Evolutionary conservation across 2,113 vertebrate genomes (phyloP).

Genomic region (Seriola quinqueradiata): DNA sequence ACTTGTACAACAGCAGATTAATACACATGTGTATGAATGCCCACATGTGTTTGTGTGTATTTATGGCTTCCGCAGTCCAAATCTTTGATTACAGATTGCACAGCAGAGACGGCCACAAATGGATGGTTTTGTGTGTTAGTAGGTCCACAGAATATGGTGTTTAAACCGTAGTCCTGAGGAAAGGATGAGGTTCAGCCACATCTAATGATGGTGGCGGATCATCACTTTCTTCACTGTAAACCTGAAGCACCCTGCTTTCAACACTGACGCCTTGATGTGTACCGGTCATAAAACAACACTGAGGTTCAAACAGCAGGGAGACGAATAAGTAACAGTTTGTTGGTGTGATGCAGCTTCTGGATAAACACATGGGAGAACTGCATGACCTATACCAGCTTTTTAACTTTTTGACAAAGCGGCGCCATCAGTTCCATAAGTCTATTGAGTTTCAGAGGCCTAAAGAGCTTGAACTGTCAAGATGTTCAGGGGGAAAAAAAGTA

Average conservation of each 20-base stretch:
- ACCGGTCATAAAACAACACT: slow-evolving; percentile 28
- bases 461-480: too few species aligned
- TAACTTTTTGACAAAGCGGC: too few species aligned
- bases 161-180: slow-evolving; percentile 33
- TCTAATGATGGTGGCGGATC: slow-evolving; percentile 61
- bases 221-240: slow-evolving; percentile 68
- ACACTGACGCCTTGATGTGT: slow-evolving; percentile 37
- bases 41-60: slow-evolving; percentile 28
- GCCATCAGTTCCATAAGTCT: too few species aligned
- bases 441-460: too few species aligned
- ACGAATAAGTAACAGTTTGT: slow-evolving; percentile 7
- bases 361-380: slow-evolving; percentile 19
- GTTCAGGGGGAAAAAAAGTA: too few species aligned
- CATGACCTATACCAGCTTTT: not conserved
- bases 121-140: slow-evolving; percentile 55
- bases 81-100: slow-evolving; percentile 71
- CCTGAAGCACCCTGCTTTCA: slow-evolving; percentile 38
- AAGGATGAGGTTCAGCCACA: slow-evolving; percentile 41
- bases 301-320: slow-evolving; percentile 16
- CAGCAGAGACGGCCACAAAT: slow-evolving; percentile 34
- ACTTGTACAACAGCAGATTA: slow-evolving; percentile 22
- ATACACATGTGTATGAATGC: slow-evolving; percentile 4
- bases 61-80: slow-evolving; percentile 64
- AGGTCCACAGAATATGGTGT: slow-evolving; percentile 39
- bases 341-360: not conserved